A percentile compares a stretch with the other conserved stretches of the same genome.
Evolutionary conservation across 2,113 vertebrate species (phyloP).

Genomic region (Eurystomus gularis): DNA sequence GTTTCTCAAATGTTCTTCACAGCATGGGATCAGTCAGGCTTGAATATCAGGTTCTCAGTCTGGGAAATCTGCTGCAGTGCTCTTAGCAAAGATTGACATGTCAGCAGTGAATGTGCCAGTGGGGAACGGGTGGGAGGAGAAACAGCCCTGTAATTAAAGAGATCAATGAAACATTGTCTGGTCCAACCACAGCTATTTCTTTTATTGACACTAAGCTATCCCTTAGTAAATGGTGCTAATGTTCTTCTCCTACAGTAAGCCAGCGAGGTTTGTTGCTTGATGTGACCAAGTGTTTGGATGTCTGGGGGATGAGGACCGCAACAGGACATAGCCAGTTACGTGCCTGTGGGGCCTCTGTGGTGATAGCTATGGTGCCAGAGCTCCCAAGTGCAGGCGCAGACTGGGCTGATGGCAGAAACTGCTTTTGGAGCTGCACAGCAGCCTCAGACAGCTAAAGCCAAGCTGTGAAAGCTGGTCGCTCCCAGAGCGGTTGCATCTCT

Average conservation of each 20-base stretch:
- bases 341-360: neutral
- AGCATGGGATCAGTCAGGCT: neutral
- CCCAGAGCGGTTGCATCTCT: neutral
- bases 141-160: neutral
- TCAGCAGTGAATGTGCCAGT: slow-evolving; percentile 26
- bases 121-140: neutral
- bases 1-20: neutral
- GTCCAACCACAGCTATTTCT: neutral
- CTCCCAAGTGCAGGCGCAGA: neutral
- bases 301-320: neutral
- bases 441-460: neutral
- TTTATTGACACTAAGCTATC: neutral
- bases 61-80: neutral
- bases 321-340: neutral
- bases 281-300: neutral
- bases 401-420: neutral
- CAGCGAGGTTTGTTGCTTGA: neutral
- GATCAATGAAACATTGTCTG: neutral
- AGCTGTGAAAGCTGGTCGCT: neutral
- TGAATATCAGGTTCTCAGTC: neutral
- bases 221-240: neutral
- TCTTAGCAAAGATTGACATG: neutral
- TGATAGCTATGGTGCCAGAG: neutral
- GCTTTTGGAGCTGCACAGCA: neutral
- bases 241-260: neutral